Base-by-base conservation (phyloP, 2,113 vertebrate species). In the Trinectes maculatus region DNA sequence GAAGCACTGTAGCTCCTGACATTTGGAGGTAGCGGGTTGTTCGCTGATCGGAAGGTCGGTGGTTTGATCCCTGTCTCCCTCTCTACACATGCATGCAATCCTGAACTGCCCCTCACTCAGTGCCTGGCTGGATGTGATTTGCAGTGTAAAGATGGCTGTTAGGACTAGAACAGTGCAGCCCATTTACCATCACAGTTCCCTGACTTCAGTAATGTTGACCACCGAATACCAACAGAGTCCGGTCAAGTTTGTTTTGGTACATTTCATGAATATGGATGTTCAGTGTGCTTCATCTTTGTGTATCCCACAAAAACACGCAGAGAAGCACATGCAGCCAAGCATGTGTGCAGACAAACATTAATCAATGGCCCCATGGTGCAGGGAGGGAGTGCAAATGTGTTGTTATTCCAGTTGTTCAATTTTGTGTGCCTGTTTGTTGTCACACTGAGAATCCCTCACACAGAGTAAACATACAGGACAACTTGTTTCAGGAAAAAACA, bases 241-340 rank as follows among this genome's bases (percentile, higher is more conserved):
- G 65, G 82, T 81, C 71, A 66, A 61, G 49, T 69, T 67, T 33
- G 55, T 64, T 59, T 44, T 49, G n/a, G 3, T 57, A 51, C 16
- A 48, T 49, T 71, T 79, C 68, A 79, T 72, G 43, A 73, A 78
- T 80, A 68, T 61, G 53, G 59, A 83, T 54, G 58, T 34, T 25
- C 21, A 16, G n/a, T 49, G 34, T 46, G 48, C 64, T 58, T 66
- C 46, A 55, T 77, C 29, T 62, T 65, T 64, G 25, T 51, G 48
- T 34, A 19, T 25, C 26, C 58, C 15, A 47, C 53, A 36, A 72
- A 55, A 54, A 47, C 36, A 39, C 40, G 43, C 10, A 25, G 28
- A 18, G 8, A 22, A 19, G 24, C 54, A 47, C 46, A 28, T 22
- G 48, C 64, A 22, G 18, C 64, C 33, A 52, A 58, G 74, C 60